Evolutionary conservation across 2,113 vertebrate species (phyloP), one percentile per base, ranked within the genome.

Genomic region (Meleagris gallopavo): DNA sequence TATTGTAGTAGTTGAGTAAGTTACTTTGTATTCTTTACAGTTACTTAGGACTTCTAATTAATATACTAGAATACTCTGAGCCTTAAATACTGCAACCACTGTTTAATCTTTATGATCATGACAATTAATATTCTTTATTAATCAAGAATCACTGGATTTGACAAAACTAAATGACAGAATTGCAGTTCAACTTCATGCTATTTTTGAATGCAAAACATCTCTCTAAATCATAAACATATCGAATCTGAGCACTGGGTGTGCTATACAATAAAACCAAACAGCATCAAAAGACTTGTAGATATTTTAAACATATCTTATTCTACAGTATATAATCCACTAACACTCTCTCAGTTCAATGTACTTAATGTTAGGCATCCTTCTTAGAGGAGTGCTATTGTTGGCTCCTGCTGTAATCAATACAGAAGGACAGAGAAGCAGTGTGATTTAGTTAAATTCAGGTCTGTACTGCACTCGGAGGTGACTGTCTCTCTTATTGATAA

Each of bases 1-100:
- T 80, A 13, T 66, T 80, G 24, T 43, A 79, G 52, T n/a, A 80
- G 50, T 18, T 73, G 36, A 81, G 58, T 86, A 66, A 86, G 62
- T 90, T n/a, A 73, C 80, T 83, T 81, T 90, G 24, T 81, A 64
- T 54, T 83, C 65, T 83, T 88, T 86, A 75, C 10, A 69, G 40
- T 61, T 83, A 58, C 40, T 86, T 41, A 77, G n/a, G 76, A 66
- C 20, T 86, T 92, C 58, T 46, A 77, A 25, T 92, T 88, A 83
- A 45, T 64, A 21, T 66, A 12, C 30, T 64, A 4, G 30, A 50
- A 71, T 67, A 80, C 57, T 90, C 34, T 90, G 46, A 21, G 16
- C 62, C 86, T 77, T 55, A 74, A 90, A 78, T 84, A 64, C 32
- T 90, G 36, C 19, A 74, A 45, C 25, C 71, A 65, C 41, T 50